Base-by-base conservation (phyloP, 1,140 invertebrate genomes). In the Drosophila nikananu region DNA sequence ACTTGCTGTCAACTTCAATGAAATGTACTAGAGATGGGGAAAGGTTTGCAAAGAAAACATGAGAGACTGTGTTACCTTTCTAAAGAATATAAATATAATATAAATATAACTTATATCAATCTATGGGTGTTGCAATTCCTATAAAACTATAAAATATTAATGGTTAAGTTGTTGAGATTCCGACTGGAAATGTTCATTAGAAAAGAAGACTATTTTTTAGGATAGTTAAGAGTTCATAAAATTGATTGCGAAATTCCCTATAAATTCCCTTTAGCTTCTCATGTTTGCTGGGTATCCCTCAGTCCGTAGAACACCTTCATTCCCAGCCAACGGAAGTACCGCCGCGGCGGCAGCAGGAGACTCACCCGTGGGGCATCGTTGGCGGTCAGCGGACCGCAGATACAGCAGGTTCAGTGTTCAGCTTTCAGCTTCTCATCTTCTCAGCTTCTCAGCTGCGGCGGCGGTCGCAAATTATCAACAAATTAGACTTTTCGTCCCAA, bases 401-500 rank as follows among this genome's bases (percentile, higher is more conserved):
- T 39, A 49, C n/a, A 48, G 21, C 51, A n/a, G 39, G 13, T 13
- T 12, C 21, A 27, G 46, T 30, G 27, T 19, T 35, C 32, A 35
- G 32, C 10, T 35, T 35, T 35, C 32, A 13, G 35, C 12, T 37
- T 37, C 0, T 12, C 21, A 27, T 37, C 37, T 30, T 37, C 13
- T 37, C 35, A 13, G 35, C 12, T 37, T 27, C 59, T 52, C 23
- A 64, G 21, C 63, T 51, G 46, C 42, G 52, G 41, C 80, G 59
- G 70, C 84, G 80, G 71, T 89, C 74, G 80, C 90, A 91, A 91
- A 91, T 91, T 91, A 91, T 91, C 89, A 91, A 89, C 90, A 91
- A 91, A 91, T 91, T 91, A 91, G 89, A 79, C 81, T 86, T 91
- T 91, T 91, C 90, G 90, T 90, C 84, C 84, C 84, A 91, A 91